Evolutionary conservation across 2,113 vertebrate genomes (phyloP).

Genomic region (Odontophorus gujanensis): DNA sequence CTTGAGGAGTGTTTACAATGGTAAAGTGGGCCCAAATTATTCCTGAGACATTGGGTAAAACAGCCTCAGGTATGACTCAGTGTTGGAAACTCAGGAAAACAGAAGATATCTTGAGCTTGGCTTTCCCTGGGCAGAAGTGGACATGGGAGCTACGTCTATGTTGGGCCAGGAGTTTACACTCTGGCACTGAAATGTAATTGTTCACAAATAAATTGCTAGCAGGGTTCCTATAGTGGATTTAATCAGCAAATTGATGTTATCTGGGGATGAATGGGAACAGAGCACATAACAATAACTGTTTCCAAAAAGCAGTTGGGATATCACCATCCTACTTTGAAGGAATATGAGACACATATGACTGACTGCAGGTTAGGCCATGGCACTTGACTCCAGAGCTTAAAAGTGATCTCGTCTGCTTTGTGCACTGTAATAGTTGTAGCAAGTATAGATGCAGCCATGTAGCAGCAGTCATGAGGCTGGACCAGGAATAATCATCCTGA

Average conservation of each 20-base stretch:
- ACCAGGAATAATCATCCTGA: background rate
- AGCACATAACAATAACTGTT: background rate
- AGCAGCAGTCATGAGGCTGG: background rate
- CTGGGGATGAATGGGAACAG: background rate
- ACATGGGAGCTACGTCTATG: background rate
- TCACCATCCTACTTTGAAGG: background rate
- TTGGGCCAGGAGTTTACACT: background rate
- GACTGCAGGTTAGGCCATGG: background rate
- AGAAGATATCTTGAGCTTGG: background rate
- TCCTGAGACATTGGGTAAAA: background rate
- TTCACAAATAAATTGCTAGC: background rate
- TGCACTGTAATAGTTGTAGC: background rate
- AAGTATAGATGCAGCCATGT: background rate
- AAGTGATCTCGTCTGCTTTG: background rate
- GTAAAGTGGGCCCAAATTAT: background rate
- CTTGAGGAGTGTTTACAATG: background rate
- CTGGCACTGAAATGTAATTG: background rate
- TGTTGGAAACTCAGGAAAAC: background rate
- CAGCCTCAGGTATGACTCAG: background rate
- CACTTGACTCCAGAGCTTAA: background rate
- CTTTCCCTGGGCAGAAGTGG: background rate
- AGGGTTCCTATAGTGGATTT: background rate
- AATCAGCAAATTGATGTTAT: background rate
- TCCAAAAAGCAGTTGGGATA: background rate
- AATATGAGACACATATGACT: background rate